Evolutionary conservation across 2,888 invertebrate genomes (phyloP), one percentile per base, ranked within the genome.

Genomic region (Xestia rhomboidea): DNA sequence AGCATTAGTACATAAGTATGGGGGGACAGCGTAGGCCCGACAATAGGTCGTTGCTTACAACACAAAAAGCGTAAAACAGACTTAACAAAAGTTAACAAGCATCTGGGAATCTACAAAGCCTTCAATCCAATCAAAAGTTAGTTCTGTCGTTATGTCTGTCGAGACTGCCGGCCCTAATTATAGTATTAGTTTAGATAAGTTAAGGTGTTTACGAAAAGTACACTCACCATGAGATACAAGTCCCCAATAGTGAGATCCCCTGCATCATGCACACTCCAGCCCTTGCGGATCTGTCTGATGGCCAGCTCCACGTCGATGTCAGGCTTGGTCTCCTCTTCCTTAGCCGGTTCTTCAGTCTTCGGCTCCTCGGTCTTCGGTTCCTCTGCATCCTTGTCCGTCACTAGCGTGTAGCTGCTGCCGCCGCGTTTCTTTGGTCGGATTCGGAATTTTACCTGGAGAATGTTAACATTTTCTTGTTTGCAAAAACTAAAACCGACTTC

Each of bases 171-270:
- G n/a, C n/a, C n/a, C n/a, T n/a, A n/a, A 34, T 34, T 41, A 41
- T 41, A 41, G 10, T 41, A 41, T 41, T 41, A 41, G 41, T 41
- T 8, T 38, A 38, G 38, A 6, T 49, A 49, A n/a, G n/a, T n/a
- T 11, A 11, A 54, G 4, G 8, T 30, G 18, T 30, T 30, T 18
- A 18, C 30, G 4, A 30, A 60, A 21, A 60, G 10, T 34, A 5
- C 41, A 41, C 41, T 41, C 91, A 98, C 98, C 98, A 99, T 98
- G 69, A 99, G 97, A 95, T 99, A 99, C 76, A 99, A 95, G 95
- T 99, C 99, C 0, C 99, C 99, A 49, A 99, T 97, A 8, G 99
- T 98, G 63, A 99, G 97, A 51, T 98, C 98, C 13, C 98, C 98
- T 1, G 98, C 98, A 91, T 98, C 98, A 27, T 97, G 95, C 15